phyloP scores from a whole-genome alignment of 2,888 invertebrate species.

The Euclidia mi region DNA sequence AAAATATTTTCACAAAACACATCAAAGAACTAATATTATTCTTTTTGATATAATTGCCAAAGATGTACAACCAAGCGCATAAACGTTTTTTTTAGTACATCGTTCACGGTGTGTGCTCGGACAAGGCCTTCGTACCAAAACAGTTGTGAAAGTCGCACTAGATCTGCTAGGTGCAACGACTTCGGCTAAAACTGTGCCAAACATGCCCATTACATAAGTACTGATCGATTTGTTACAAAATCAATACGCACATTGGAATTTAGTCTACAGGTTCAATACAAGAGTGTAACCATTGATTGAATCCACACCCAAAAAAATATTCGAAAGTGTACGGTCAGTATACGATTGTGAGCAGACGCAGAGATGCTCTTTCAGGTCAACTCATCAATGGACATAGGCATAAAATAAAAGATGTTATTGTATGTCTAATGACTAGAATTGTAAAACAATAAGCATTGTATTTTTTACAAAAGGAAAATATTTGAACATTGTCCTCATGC shows the following conservation, averaged over 20 bases:
- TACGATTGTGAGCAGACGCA: too few species aligned
- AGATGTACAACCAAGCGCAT: conserved; percentile 42
- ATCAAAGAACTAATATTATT: conserved; percentile 2
- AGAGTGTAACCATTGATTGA: background rate
- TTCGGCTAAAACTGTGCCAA: conserved; percentile 64
- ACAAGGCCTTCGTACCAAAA: conserved; percentile 67
- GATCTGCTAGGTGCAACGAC: conserved; percentile 62
- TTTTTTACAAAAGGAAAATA: conserved; percentile 5
- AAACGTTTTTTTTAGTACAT: conserved; percentile 55
- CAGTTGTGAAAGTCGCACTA: conserved; percentile 71
- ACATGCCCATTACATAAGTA: conserved; percentile 63
- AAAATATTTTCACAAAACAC: conserved; percentile 45
- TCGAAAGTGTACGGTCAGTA: too few species aligned
- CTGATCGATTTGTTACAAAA: conserved; percentile 49
- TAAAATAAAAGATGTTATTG: conserved; percentile 1
- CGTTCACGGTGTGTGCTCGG: conserved; percentile 58
- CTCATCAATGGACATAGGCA: background rate
- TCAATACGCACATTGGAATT: conserved; percentile 22
- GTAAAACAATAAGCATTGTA: conserved; percentile 1
- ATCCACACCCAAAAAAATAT: background rate
- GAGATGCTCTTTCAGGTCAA: too few species aligned
- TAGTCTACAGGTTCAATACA: conserved; percentile 12
- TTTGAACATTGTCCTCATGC: conserved; percentile 6
- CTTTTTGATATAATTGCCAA: conserved; percentile 18
- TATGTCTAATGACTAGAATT: background rate